phyloP scores from a whole-genome alignment of 2,888 invertebrate genomes.

The Mylabris sibirica region DNA sequence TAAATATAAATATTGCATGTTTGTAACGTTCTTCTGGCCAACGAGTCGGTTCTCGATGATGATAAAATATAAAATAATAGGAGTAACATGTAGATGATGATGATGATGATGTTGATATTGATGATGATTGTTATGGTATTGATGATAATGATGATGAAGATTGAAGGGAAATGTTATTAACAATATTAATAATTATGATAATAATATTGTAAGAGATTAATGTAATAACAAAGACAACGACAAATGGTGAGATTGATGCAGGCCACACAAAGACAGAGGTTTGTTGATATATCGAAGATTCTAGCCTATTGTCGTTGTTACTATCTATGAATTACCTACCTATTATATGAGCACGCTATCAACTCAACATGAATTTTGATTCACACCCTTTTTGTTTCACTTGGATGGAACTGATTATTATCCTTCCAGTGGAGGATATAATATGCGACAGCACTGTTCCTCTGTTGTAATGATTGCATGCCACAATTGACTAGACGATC shows the following conservation, averaged over 20 bases:
- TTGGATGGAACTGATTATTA: slow-evolving; percentile 17
- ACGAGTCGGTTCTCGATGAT: slow-evolving; percentile 44
- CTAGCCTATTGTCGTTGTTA: slow-evolving; percentile 13
- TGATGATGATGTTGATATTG: neutral
- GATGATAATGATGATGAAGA: neutral
- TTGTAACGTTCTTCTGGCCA: slow-evolving; percentile 44
- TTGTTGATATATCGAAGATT: slow-evolving; percentile 13
- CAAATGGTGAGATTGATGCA: slow-evolving; percentile 10
- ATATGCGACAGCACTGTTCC: slow-evolving; percentile 27
- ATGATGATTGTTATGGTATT: neutral
- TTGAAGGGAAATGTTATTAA: neutral
- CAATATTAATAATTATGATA: neutral
- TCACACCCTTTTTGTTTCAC: slow-evolving; percentile 16
- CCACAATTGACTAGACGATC: slow-evolving; percentile 18
- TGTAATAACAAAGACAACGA: neutral
- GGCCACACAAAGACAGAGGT: slow-evolving; percentile 7
- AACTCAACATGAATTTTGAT: slow-evolving; percentile 15
- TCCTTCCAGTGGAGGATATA: slow-evolving; percentile 14
- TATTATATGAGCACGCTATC: slow-evolving; percentile 17
- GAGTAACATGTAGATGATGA: neutral
- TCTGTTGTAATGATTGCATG: slow-evolving; percentile 28
- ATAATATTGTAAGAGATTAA: neutral
- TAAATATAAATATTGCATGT: slow-evolving; percentile 53
- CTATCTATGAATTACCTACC: slow-evolving; percentile 8
- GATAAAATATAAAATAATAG: neutral